Evolutionary conservation across 2,888 invertebrate genomes (phyloP), one percentile per base, ranked within the genome.

Genomic region (Callimorpha dominula): DNA sequence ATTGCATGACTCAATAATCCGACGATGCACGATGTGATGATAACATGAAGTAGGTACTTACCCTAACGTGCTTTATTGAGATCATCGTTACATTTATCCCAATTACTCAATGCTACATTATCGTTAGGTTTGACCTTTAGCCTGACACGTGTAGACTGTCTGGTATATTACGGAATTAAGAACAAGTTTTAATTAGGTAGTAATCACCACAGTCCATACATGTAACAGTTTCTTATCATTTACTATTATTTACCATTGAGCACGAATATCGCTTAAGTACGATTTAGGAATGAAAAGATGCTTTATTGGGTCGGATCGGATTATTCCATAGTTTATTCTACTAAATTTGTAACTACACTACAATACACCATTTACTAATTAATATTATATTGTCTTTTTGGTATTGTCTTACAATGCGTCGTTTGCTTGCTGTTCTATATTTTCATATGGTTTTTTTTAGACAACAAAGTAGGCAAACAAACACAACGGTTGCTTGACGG

Each of bases 1-100:
- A 31, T 31, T 17, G 40, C 50, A 40, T 65, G 65, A 65, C 31
- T 65, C 65, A 65, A 12, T 5, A 50, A 31, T 9, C 17, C 1
- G 17, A 46, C 46, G 9, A 60, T 40, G 8, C 42, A 46, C 46
- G 9, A 60, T 40, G 8, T 63, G 63, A 17, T 8, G 42, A 40
- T 70, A 65, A 15, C 14, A 49, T 17, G 12, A n/a, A 46, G 54
- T 52, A 43, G 8, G n/a, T 50, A 42, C 9, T 2, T 43, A 43
- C 1, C 6, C 20, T 64, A 52, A 31, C 43, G 43, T 54, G 46
- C 46, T 46, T 12, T n/a, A 67, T 79, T 85, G 81, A 84, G 79
- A 78, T 84, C 85, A 84, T 67, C 75, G 62, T 70, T 77, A 76
- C 71, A 70, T 79, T 71, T 65, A 78, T 74, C 20, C 77, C 40